Percentiles rank a stretch among this genome's conserved stretches.
Evolutionary conservation across 2,797 vertebrate species (phyloP).

Genomic region (Lagorchestes hirsutus): DNA sequence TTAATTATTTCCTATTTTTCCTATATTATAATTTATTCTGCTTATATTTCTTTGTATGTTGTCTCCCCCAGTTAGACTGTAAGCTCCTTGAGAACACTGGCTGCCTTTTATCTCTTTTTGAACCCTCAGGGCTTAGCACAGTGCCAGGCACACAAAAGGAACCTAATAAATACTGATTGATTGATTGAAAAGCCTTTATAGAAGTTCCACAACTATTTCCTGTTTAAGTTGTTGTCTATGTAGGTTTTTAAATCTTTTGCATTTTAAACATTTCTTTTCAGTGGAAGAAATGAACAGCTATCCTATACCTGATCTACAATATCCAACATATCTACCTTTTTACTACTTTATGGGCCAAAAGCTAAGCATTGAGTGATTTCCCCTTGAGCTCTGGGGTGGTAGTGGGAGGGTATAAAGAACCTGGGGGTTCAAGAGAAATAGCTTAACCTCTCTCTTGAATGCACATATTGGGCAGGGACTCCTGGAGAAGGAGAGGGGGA

Average conservation of each 20-base stretch:
- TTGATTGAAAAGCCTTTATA: not conserved
- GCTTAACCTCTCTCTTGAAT: not conserved
- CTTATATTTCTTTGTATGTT: not conserved
- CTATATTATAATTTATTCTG: not conserved
- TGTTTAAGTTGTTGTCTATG: not conserved
- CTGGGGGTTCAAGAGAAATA: not conserved
- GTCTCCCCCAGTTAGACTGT: not conserved
- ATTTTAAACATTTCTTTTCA: not conserved
- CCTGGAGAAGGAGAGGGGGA: not conserved
- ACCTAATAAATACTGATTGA: not conserved
- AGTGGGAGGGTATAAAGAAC: not conserved
- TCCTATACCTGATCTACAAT: not conserved
- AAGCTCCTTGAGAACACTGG: not conserved
- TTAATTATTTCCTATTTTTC: not conserved
- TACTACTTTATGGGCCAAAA: not conserved
- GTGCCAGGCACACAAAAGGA: not conserved
- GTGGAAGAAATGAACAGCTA: not conserved
- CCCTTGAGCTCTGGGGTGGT: not conserved
- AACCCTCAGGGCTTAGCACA: not conserved
- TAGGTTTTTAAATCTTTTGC: not conserved
- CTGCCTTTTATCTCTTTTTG: not conserved
- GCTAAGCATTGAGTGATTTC: not conserved
- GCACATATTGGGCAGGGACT: not conserved
- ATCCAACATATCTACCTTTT: not conserved
- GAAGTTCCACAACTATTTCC: not conserved